These are phyloP conservation scores for Oceanites oceanicus DNA, from an alignment of 2,113 vertebrate species.

Conservation along the genomic window DNA sequence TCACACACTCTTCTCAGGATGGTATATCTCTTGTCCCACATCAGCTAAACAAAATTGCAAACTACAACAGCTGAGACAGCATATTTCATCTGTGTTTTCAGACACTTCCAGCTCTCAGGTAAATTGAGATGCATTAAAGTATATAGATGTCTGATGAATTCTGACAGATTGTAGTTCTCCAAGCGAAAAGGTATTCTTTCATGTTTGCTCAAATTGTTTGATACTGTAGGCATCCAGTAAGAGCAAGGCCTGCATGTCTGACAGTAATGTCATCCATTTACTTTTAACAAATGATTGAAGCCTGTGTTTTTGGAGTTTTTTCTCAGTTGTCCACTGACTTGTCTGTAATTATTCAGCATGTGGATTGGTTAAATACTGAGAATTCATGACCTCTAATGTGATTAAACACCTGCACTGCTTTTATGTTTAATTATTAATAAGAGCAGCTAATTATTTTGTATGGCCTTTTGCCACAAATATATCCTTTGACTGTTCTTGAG, in stretches of 20 bases:
- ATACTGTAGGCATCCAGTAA: not conserved
- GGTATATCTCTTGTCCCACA: not conserved
- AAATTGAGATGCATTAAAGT: not conserved
- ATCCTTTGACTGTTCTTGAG: not conserved
- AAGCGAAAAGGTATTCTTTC: not conserved
- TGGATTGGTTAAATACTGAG: not conserved
- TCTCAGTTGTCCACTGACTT: not conserved
- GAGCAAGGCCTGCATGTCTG: not conserved
- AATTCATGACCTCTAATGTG: not conserved
- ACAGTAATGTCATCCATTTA: not conserved
- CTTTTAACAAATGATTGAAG: not conserved
- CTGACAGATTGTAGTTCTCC: not conserved
- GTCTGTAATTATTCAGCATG: not conserved
- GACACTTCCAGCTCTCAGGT: not conserved
- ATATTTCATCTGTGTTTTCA: not conserved
- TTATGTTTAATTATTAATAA: slow-evolving; percentile 21
- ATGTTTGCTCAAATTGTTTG: not conserved
- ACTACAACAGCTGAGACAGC: not conserved
- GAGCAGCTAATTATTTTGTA: slow-evolving; percentile 22
- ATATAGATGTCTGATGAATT: not conserved
- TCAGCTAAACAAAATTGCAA: not conserved
- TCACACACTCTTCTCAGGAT: not conserved
- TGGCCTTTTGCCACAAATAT: not conserved
- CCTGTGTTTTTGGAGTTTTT: not conserved
- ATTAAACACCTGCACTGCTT: not conserved